A percentile compares a stretch with the other conserved stretches of the same genome.
Evolutionary conservation across 2,113 vertebrate genomes (phyloP).

Genomic region (Pachycephala philippinensis): DNA sequence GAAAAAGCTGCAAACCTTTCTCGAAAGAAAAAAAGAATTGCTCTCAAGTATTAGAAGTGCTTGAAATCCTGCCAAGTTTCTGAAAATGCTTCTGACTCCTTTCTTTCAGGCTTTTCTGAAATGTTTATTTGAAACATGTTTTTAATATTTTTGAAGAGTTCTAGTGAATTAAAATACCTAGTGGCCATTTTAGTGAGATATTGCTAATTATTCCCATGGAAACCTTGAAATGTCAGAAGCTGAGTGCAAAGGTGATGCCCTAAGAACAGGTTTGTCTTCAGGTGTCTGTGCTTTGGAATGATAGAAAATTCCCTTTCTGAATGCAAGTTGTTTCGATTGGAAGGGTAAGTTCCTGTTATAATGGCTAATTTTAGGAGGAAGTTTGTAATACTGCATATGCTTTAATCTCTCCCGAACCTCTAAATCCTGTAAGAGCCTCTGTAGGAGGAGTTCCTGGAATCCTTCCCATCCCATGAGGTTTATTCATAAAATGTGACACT

Average conservation of each 20-base stretch:
- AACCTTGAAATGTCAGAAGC: not conserved
- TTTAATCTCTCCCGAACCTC: not conserved
- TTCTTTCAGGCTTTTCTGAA: not conserved
- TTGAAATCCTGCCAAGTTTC: not conserved
- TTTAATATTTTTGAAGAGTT: not conserved
- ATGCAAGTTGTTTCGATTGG: not conserved
- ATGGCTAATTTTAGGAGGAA: not conserved
- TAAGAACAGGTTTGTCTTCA: not conserved
- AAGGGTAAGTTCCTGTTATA: not conserved
- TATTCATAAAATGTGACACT: not conserved
- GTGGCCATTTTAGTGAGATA: not conserved
- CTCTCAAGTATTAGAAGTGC: not conserved
- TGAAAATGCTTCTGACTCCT: not conserved
- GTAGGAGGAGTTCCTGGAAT: not conserved
- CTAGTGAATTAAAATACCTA: not conserved
- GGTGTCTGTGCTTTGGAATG: not conserved
- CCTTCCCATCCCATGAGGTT: not conserved
- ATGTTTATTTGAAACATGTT: not conserved
- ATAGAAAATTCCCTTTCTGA: not conserved
- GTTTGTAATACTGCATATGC: not conserved
- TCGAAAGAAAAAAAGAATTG: not conserved
- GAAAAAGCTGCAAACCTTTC: not conserved
- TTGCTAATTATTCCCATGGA: not conserved
- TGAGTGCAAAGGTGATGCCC: not conserved
- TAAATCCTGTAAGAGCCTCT: not conserved